phyloP scores from a whole-genome alignment of 2,888 invertebrate genomes.

The Plagodis dolabraria region DNA sequence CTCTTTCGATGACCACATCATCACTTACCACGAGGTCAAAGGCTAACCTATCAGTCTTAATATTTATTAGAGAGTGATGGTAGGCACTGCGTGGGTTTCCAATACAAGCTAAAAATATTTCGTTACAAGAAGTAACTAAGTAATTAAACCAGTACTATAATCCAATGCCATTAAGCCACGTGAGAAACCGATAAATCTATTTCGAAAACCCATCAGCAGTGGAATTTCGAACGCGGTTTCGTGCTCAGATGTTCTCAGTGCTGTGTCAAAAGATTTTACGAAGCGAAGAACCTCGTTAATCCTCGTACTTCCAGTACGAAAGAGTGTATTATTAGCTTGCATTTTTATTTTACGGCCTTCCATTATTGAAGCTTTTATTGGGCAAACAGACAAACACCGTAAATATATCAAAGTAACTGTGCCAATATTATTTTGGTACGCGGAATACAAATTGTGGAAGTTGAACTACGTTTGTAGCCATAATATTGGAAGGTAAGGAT shows the following conservation, averaged over 20 bases:
- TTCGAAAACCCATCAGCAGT: constrained; percentile 6
- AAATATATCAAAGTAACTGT: constrained; percentile 55
- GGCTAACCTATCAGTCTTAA: no score
- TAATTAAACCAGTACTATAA: neutral
- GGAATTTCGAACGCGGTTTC: constrained; percentile 4
- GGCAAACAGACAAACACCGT: constrained; percentile 57
- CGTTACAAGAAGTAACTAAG: no score
- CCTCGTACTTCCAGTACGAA: constrained; percentile 15
- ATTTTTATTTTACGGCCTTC: constrained; percentile 41
- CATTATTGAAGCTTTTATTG: constrained; percentile 41
- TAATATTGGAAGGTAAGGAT: no score
- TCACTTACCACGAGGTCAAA: no score
- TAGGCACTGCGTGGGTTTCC: no score
- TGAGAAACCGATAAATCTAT: constrained; percentile 11
- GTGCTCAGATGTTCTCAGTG: neutral
- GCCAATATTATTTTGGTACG: constrained; percentile 60
- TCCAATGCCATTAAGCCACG: neutral
- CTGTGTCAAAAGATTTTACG: constrained; percentile 35
- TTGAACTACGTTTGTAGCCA: neutral
- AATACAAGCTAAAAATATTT: no score
- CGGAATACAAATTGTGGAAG: constrained; percentile 16
- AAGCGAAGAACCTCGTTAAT: constrained; percentile 26
- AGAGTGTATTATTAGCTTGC: constrained; percentile 31
- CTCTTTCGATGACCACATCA: no score
- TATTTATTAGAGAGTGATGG: no score